Evolutionary conservation across 2,113 vertebrate species (phyloP).

Genomic region (Carettochelys insculpta): DNA sequence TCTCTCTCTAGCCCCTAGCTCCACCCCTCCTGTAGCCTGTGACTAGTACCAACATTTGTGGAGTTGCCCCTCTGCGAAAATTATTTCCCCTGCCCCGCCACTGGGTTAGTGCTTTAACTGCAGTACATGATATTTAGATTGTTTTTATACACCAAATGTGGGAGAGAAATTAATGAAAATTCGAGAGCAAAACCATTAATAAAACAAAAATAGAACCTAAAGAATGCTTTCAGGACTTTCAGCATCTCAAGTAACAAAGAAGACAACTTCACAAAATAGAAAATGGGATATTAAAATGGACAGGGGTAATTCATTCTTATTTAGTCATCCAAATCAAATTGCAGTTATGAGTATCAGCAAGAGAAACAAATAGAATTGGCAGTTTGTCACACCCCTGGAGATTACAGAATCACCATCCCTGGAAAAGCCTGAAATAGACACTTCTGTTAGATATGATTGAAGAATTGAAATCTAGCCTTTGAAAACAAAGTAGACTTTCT

Average conservation of each 20-base stretch:
- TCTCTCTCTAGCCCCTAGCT: too few relatives aligned
- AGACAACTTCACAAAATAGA: neutral
- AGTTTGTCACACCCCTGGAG: rapidly evolving
- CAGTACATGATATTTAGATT: neutral
- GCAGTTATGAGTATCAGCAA: neutral
- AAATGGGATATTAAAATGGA: neutral
- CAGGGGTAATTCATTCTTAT: neutral
- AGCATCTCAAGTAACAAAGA: neutral
- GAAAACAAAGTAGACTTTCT: neutral
- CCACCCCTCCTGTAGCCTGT: too few relatives aligned
- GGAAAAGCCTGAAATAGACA: neutral
- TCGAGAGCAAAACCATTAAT: neutral
- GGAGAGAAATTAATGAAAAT: neutral
- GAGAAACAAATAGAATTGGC: neutral
- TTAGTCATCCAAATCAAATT: neutral
- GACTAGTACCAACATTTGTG: too few relatives aligned
- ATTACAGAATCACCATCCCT: neutral
- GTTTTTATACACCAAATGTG: neutral
- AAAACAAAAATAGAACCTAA: neutral
- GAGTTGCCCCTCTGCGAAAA: too few relatives aligned
- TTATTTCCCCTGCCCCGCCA: too few relatives aligned
- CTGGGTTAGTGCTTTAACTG: neutral
- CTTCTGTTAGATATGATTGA: neutral
- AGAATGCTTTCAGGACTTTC: neutral
- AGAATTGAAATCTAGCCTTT: neutral